These are phyloP conservation scores for Daphoenositta chrysoptera DNA, from an alignment of 2,113 vertebrate genomes.

Conservation along the genomic window DNA sequence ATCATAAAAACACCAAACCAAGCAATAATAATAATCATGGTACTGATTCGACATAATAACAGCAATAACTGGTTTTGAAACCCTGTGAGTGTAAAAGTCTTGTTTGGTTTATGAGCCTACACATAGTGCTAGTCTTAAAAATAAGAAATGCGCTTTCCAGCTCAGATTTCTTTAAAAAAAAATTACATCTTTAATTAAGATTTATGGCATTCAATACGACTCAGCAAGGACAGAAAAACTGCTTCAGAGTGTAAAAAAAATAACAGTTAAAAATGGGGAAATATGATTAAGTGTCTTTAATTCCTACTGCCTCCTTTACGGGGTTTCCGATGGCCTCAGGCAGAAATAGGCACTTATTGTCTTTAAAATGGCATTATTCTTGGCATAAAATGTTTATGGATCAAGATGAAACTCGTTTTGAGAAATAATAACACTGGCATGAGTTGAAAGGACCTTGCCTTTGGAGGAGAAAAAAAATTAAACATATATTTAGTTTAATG, in stretches of 20 bases:
- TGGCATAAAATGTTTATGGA: constrained; percentile 78
- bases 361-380: constrained; percentile 74
- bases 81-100: constrained; percentile 54
- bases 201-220: constrained; percentile 65
- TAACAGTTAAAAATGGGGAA: constrained; percentile 70
- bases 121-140: constrained; percentile 65
- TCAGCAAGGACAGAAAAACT: constrained; percentile 64
- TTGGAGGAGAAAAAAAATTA: constrained; percentile 66
- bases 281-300: constrained; percentile 78
- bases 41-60: constrained; percentile 38
- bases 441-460: constrained; percentile 69
- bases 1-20: constrained; percentile 31
- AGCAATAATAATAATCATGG: constrained; percentile 67
- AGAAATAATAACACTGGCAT: constrained; percentile 70
- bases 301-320: constrained; percentile 68
- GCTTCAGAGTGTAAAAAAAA: constrained; percentile 67
- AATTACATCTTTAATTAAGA: constrained; percentile 73
- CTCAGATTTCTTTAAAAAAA: constrained; percentile 68
- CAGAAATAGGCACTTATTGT: constrained; percentile 75
- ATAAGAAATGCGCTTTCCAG: constrained; percentile 65
- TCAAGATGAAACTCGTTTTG: constrained; percentile 74
- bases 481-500: constrained; percentile 65
- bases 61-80: constrained; percentile 67
- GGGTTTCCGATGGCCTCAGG: constrained; percentile 67
- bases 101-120: constrained; percentile 71